Conservation (phyloP, 2,888 invertebrate genomes). For the Meiosimyza platycephala region DNA sequence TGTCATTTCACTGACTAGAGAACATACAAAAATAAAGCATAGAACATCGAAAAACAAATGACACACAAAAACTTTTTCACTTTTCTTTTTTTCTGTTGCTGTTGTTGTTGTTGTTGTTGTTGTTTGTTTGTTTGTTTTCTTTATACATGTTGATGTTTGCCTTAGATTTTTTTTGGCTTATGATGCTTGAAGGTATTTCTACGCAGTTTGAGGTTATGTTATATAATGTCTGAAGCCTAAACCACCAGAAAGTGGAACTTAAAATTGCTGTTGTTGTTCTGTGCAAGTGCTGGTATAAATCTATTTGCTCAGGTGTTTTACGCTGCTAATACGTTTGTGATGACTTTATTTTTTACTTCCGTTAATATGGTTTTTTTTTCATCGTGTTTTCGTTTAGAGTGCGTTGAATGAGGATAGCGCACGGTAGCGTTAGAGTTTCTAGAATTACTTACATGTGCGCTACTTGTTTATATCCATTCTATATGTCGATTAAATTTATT, state of each 20-base stretch:
- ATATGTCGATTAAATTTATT: too few species aligned
- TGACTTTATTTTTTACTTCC: slow-evolving; percentile 22
- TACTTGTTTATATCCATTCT: too few species aligned
- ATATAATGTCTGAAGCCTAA: not conserved
- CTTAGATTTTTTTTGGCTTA: not conserved
- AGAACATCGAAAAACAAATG: not conserved
- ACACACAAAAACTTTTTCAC: slow-evolving; percentile 27
- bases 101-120: slow-evolving; percentile 10
- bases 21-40: not conserved
- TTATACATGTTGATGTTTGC: slow-evolving; percentile 3
- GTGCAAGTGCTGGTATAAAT: slow-evolving; percentile 14
- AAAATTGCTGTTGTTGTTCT: not conserved
- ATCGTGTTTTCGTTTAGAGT: not conserved
- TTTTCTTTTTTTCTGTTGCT: not conserved
- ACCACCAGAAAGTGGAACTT: not conserved
- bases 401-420: not conserved
- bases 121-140: not conserved
- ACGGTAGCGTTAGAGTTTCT: not conserved
- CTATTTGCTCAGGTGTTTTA: slow-evolving; percentile 33
- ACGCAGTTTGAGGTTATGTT: too few species aligned
- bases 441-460: not conserved
- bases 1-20: not conserved
- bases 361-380: slow-evolving; percentile 6
- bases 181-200: too few species aligned
- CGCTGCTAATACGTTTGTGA: slow-evolving; percentile 24